Conservation (phyloP, 2,113 vertebrate species). For the Siniperca chuatsi region DNA sequence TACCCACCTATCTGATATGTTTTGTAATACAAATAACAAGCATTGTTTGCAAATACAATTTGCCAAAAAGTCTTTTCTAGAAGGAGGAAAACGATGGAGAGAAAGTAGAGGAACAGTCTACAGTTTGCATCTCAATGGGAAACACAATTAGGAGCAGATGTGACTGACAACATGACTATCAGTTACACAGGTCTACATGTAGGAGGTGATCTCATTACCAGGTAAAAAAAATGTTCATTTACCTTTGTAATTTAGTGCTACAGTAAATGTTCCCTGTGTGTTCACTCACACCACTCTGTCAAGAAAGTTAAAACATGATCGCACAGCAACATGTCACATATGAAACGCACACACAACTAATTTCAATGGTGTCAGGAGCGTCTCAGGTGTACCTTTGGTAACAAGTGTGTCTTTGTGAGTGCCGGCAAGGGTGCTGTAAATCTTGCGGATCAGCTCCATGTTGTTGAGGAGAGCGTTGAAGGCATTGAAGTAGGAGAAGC, state of each 20-base stretch:
- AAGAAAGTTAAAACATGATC: constrained; percentile 74
- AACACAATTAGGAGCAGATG: constrained; percentile 67
- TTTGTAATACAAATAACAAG: constrained; percentile 39
- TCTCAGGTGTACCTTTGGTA: constrained; percentile 91
- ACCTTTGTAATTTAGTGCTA: constrained; percentile 78
- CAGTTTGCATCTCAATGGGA: constrained; percentile 55
- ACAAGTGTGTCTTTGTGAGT: constrained; percentile 91
- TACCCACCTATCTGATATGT: background rate
- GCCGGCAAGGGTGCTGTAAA: constrained; percentile 95
- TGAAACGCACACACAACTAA: constrained; percentile 22
- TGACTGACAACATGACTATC: constrained; percentile 50
- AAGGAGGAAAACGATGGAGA: constrained; percentile 38
- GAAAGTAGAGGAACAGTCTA: constrained; percentile 28
- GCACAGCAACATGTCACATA: constrained; percentile 55
- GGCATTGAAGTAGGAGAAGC: constrained; percentile 99
- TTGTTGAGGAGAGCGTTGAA: constrained; percentile 98
- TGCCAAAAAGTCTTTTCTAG: constrained; percentile 25
- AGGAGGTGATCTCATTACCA: constrained; percentile 59
- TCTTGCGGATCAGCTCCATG: constrained; percentile 97
- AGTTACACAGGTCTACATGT: constrained; percentile 59
- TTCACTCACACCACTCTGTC: constrained; percentile 75
- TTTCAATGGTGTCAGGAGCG: background rate
- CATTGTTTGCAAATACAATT: constrained; percentile 75
- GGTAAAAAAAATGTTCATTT: constrained; percentile 70
- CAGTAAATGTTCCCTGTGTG: constrained; percentile 77